Base-by-base conservation (phyloP, 1,140 invertebrate species). In the Pseudomyrmex pallidus region DNA sequence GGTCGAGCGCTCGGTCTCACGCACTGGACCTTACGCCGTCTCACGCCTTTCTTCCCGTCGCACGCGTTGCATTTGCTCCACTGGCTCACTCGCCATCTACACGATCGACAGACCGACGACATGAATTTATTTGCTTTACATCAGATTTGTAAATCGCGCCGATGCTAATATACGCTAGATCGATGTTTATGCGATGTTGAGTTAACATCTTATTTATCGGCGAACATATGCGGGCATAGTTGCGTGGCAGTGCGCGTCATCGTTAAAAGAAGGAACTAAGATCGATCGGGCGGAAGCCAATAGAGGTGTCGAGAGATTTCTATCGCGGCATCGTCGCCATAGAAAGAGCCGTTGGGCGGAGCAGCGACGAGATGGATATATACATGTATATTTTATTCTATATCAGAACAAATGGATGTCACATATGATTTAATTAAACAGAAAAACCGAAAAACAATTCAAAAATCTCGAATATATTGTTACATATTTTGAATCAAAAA, bases 51-150 rank as follows among this genome's bases (percentile, higher is more conserved):
- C 85, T 93, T 92, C 25, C 92, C 91, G 62, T 93, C 91, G 83
- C 95, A 95, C 5, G 94, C 94, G 61, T 87, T 92, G 84, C 95
- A 95, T 50, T 91, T 90, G 57, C 94, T 93, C 95, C 95, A 95
- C 76, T 93, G 92, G 50, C 95, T 95, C 10, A 94, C 92, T 68
- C 94, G 90, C 95, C 95, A 95, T 86, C 95, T 84, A 20, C 22
- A 50, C 15, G 57, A 9, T 22, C 20, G 20, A 62, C 15, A 62
- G 17, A 2, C 22, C 56, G 15, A 44, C 22, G 10, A 73, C 22
- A 59, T 62, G 57, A 9, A 74, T 82, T 59, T 82, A 80, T 80
- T 80, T 59, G 56, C 54, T 35, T 80, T 59, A 62, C 50, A 20
- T 77, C 48, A 56, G 46, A 57, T 72, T 84, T n/a, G 5, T 35